Base-by-base conservation (phyloP, 2,113 vertebrate species). In the Pelmatolapia mariae region DNA sequence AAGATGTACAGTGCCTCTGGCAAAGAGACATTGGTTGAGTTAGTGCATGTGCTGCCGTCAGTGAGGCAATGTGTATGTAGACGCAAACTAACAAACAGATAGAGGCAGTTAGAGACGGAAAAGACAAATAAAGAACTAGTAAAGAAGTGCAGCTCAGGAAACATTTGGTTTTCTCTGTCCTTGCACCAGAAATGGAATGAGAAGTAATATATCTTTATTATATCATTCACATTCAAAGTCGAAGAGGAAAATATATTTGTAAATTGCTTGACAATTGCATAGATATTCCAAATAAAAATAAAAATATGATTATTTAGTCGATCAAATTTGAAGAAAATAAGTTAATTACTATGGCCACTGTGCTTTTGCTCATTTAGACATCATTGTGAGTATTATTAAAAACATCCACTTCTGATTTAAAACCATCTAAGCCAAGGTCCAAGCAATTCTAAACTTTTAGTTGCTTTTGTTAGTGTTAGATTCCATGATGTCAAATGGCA, bases 1-100 rank as follows among this genome's bases (percentile, higher is more conserved):
- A 91, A 90, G 52, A 83, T 73, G 81, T 59, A 24, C 29, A 33
- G 79, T 82, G 93, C 95, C 91, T 82, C 57, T 81, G 89, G 95
- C 89, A 78, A 92, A 63, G 56, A 86, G 54, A 88, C 81, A 68
- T 26, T 61, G 57, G 73, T 52, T 84, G 85, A 79, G 33, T 85
- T 59, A 63, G 38, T 73, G 85, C 22, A 54, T 92, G 71, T 81
- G 45, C 5, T 12, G 24, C 26, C 2, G 3, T 59, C 52, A 71
- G 40, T 24, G 31, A 59, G 29, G 16, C 83, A 57, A 33, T 16
- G 31, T 52, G 24, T 36, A 24, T 54, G 24, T 57, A 61, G 84
- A 82, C 4, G 24, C 61, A 87, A 53, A 89, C 29, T 38, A 76
- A 80, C 83, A 87, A 88, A 90, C 57, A 86, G 33, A 73, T 53